Evolutionary conservation across 2,113 vertebrate species (phyloP).

Genomic region (Prinia subflava): DNA sequence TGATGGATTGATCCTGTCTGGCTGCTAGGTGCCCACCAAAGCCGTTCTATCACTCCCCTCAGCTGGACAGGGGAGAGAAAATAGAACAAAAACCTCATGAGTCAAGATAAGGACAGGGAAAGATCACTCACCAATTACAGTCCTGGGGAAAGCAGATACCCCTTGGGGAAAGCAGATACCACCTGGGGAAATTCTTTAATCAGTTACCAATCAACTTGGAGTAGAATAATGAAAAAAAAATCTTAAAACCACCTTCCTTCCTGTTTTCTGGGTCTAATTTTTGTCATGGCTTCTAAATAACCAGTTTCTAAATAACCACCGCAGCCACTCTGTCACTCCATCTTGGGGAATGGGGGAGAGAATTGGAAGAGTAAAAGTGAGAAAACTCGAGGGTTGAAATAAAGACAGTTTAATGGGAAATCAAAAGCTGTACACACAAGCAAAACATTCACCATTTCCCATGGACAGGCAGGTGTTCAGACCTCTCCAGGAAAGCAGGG

Average conservation of each 20-base stretch:
- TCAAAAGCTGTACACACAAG: background rate
- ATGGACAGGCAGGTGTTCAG: background rate
- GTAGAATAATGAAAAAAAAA: background rate
- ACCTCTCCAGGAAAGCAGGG: background rate
- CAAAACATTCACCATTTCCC: background rate
- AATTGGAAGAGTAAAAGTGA: background rate
- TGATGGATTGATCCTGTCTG: background rate
- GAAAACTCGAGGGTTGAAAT: background rate
- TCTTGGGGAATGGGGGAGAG: background rate
- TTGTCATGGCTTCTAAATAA: background rate
- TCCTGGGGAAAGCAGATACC: background rate
- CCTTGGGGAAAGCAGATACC: background rate
- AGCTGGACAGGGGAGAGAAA: background rate
- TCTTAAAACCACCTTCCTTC: background rate
- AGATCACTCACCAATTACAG: background rate
- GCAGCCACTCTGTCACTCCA: background rate
- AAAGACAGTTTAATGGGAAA: background rate
- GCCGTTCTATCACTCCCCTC: accelerated
- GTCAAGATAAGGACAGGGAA: background rate
- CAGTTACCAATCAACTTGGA: background rate
- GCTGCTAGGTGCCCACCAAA: background rate
- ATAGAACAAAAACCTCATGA: background rate
- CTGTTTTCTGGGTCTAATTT: background rate
- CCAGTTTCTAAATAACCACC: background rate
- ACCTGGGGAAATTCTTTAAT: background rate